These are phyloP conservation scores for Therioaphis trifolii DNA, from an alignment of 2,888 invertebrate genomes.

Conservation along the genomic window DNA sequence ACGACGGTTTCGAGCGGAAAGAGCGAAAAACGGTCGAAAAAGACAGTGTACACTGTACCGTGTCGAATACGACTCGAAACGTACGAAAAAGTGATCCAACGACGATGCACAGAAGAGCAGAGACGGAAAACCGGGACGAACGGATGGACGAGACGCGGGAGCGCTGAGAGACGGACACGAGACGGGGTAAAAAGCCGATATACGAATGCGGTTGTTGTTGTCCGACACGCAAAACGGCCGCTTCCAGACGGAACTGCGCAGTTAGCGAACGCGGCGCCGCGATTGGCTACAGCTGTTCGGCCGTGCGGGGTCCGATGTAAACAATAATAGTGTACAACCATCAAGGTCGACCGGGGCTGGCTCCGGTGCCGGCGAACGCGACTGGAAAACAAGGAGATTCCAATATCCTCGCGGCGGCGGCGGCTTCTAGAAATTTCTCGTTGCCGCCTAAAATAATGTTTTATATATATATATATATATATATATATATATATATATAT, in stretches of 20 bases:
- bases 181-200: slow-evolving; percentile 23
- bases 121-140: background rate
- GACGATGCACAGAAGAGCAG: too few species aligned
- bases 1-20: too few species aligned
- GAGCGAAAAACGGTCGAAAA: too few species aligned
- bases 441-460: too few species aligned
- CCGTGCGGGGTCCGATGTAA: slow-evolving; percentile 46
- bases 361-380: slow-evolving; percentile 33
- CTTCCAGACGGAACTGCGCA: slow-evolving; percentile 59
- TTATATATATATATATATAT: too few species aligned
- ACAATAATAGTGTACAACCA: slow-evolving; percentile 40
- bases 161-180: background rate
- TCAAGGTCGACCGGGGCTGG: slow-evolving; percentile 42
- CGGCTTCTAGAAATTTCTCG: slow-evolving; percentile 23
- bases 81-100: too few species aligned
- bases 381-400: slow-evolving; percentile 58
- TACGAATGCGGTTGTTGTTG: background rate
- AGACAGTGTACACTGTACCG: too few species aligned
- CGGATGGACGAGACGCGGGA: background rate
- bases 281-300: slow-evolving; percentile 56
- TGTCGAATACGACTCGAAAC: too few species aligned
- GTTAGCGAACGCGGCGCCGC: slow-evolving; percentile 27
- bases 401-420: slow-evolving; percentile 24
- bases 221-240: slow-evolving; percentile 55
- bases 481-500: too few species aligned